These are phyloP conservation scores for Aselliscus stoliczkanus DNA, from an alignment of 2,797 vertebrate species.

Conservation along the genomic window DNA sequence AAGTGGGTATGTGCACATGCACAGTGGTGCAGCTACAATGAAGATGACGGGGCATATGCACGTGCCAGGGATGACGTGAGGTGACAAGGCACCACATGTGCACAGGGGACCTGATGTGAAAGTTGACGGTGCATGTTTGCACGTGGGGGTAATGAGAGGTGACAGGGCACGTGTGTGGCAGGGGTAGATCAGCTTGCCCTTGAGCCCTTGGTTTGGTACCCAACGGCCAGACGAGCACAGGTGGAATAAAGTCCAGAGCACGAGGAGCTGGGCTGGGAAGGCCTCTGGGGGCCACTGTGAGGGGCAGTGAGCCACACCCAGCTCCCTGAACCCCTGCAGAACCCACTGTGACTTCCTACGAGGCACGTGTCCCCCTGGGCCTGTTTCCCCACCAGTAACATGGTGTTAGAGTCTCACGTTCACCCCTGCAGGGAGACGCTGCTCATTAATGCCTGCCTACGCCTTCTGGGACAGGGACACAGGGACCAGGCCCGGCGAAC, in stretches of 20 bases:
- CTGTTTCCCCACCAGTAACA: not conserved
- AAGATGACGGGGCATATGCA: fast-evolving
- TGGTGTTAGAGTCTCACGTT: fast-evolving
- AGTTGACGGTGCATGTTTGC: not conserved
- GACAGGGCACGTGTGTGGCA: not conserved
- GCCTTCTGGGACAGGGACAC: not conserved
- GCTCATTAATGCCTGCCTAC: not conserved
- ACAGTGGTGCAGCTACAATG: fast-evolving
- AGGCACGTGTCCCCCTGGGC: not conserved
- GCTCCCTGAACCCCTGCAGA: not conserved
- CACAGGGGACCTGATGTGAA: not conserved
- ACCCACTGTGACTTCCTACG: not conserved
- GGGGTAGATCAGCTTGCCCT: not conserved
- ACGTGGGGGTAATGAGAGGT: not conserved
- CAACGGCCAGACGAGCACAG: not conserved
- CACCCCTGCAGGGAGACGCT: not conserved
- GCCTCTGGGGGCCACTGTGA: fast-evolving
- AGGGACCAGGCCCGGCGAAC: fast-evolving
- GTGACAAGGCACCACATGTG: not conserved
- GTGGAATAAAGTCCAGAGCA: fast-evolving
- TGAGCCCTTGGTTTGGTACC: not conserved
- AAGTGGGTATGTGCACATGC: fast-evolving
- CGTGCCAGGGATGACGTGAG: fast-evolving
- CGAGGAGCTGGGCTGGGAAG: not conserved
- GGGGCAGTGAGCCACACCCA: not conserved